These are phyloP conservation scores for Melinaea menophilus DNA, from an alignment of 2,888 invertebrate species.

Conservation along the genomic window DNA sequence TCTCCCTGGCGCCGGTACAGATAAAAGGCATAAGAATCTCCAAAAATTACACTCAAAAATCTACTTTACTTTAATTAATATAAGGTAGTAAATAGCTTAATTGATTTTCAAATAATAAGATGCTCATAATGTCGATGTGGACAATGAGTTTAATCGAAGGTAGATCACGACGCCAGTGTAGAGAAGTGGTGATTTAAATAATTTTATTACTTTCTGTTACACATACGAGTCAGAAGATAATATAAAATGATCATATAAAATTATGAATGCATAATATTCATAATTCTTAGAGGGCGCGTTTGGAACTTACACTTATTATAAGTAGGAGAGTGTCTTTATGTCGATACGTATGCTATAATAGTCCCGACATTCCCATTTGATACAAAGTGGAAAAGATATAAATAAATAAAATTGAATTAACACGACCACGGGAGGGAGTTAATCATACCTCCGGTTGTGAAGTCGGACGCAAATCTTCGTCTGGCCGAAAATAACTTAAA, in stretches of 20 bases:
- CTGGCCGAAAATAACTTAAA: constrained; percentile 27
- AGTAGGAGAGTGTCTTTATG: too few relatives aligned
- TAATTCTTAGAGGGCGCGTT: too few relatives aligned
- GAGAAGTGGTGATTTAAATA: constrained; percentile 19
- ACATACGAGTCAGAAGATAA: constrained; percentile 10
- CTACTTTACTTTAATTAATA: not conserved
- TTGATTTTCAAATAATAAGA: constrained; percentile 14
- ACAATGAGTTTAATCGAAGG: constrained; percentile 31
- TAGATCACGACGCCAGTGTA: constrained; percentile 28
- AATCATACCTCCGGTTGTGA: constrained; percentile 22
- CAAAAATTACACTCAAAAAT: constrained; percentile 27
- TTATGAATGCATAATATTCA: too few relatives aligned
- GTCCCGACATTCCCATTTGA: too few relatives aligned
- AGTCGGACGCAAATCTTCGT: constrained; percentile 21
- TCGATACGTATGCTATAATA: too few relatives aligned
- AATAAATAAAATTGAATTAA: too few relatives aligned
- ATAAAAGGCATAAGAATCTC: constrained; percentile 19
- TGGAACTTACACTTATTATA: too few relatives aligned
- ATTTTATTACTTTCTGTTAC: constrained; percentile 10
- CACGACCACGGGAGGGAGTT: constrained; percentile 13
- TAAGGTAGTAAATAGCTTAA: constrained; percentile 11
- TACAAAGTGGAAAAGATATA: too few relatives aligned
- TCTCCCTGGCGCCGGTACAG: constrained; percentile 50
- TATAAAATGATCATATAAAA: constrained; percentile 8
- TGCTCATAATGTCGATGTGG: constrained; percentile 40